Conservation (phyloP, 2,113 vertebrate genomes). For the Carettochelys insculpta region DNA sequence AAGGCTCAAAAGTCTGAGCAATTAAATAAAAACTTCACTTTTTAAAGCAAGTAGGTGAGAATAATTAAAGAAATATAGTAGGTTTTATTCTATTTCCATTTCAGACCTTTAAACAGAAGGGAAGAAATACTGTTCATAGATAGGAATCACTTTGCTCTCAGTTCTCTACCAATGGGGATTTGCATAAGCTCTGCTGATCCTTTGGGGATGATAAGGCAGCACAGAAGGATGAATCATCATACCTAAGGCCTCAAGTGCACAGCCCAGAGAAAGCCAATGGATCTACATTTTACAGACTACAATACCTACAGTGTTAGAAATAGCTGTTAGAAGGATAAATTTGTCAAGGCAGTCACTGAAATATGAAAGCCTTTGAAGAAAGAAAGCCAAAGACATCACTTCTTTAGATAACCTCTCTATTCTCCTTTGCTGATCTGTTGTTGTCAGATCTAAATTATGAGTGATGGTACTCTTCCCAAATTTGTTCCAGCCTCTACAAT, state of each 20-base stretch:
- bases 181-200: conserved; percentile 28
- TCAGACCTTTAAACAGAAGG: background rate
- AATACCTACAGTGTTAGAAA: background rate
- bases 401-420: background rate
- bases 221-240: conserved; percentile 10
- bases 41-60: conserved; percentile 11
- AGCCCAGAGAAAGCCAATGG: conserved; percentile 10
- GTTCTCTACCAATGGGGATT: conserved; percentile 14
- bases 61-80: conserved; percentile 11
- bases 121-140: conserved; percentile 23
- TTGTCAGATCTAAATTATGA: conserved; percentile 17
- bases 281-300: conserved; percentile 8
- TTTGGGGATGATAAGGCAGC: conserved; percentile 33
- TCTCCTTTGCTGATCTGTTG: background rate
- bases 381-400: background rate
- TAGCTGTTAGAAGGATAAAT: background rate
- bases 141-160: background rate
- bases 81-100: background rate
- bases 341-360: conserved; percentile 21
- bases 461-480: background rate
- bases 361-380: background rate
- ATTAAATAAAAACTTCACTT: background rate
- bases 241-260: background rate
- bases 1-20: background rate
- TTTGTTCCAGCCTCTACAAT: background rate